These are phyloP conservation scores for Dryococelus australis DNA, from an alignment of 2,888 invertebrate species.

Conservation along the genomic window DNA sequence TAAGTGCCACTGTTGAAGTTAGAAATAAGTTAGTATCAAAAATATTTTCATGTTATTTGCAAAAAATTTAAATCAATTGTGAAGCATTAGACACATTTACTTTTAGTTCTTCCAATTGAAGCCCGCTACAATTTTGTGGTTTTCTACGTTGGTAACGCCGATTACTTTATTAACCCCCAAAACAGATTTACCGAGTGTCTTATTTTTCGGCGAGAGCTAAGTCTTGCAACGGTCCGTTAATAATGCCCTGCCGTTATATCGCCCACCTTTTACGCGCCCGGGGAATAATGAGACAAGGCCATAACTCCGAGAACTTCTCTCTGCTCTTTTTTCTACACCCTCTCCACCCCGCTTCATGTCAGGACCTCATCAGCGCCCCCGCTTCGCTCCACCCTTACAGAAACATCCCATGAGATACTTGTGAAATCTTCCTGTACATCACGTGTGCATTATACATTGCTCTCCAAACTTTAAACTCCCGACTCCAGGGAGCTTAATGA, in stretches of 20 bases:
- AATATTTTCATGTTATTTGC: too few relatives aligned
- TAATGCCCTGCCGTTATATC: conserved; percentile 36
- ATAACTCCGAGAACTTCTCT: neutral
- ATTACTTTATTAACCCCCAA: too few relatives aligned
- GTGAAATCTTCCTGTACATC: neutral
- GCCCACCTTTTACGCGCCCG: neutral
- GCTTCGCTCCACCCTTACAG: neutral
- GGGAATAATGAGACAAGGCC: conserved; percentile 34
- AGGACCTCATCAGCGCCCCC: neutral
- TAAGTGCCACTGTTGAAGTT: too few relatives aligned
- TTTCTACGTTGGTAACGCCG: too few relatives aligned
- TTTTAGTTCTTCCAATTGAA: too few relatives aligned
- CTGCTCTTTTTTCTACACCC: neutral
- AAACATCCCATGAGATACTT: neutral
- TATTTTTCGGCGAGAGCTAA: too few relatives aligned
- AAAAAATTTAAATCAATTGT: too few relatives aligned
- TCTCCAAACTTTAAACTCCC: neutral
- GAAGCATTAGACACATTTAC: too few relatives aligned
- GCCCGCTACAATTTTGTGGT: too few relatives aligned
- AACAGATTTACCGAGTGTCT: too few relatives aligned
- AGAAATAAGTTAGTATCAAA: too few relatives aligned
- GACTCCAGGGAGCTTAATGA: neutral
- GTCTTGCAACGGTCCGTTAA: conserved; percentile 22
- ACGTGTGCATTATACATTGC: neutral
- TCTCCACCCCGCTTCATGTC: neutral